Evolutionary conservation across 2,797 vertebrate species (phyloP).

Genomic region (Benthosema pterotum): DNA sequence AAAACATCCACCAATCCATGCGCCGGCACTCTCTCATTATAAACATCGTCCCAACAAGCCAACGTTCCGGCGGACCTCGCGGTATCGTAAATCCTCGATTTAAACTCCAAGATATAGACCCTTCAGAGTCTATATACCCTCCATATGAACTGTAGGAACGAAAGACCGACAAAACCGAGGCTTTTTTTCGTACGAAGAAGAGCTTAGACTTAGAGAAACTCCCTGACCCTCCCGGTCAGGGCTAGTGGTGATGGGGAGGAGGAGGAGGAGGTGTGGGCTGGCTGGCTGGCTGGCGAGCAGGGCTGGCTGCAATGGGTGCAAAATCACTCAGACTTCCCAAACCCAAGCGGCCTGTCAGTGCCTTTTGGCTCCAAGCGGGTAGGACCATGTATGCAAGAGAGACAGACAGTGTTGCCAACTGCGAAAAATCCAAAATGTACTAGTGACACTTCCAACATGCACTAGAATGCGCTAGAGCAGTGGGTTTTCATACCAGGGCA

Average conservation of each 20-base stretch:
- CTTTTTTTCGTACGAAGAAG: conserved; percentile 21
- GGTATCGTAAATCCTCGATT: no score
- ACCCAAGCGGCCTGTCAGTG: conserved; percentile 50
- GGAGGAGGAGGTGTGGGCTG: conserved; percentile 21
- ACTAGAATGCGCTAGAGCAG: no score
- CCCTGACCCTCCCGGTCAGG: conserved; percentile 60
- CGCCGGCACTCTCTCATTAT: no score
- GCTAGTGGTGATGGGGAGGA: conserved; percentile 52
- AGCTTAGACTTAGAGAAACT: conserved; percentile 68
- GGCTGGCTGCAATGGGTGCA: conserved; percentile 39
- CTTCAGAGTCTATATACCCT: conserved; percentile 30
- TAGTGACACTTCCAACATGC: no score
- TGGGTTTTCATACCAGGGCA: no score
- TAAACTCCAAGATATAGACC: no score
- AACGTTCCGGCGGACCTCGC: no score
- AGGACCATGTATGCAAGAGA: not conserved
- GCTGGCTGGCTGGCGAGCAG: conserved; percentile 48
- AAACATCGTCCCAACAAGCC: no score
- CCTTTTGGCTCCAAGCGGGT: conserved; percentile 46
- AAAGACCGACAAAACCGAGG: no score
- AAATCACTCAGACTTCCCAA: conserved; percentile 48
- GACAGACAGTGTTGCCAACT: no score
- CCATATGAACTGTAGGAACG: conserved; percentile 50
- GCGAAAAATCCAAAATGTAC: no score
- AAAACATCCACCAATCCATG: no score